These are phyloP conservation scores for Lophura nycthemera DNA, from an alignment of 2,113 vertebrate species.

Conservation along the genomic window DNA sequence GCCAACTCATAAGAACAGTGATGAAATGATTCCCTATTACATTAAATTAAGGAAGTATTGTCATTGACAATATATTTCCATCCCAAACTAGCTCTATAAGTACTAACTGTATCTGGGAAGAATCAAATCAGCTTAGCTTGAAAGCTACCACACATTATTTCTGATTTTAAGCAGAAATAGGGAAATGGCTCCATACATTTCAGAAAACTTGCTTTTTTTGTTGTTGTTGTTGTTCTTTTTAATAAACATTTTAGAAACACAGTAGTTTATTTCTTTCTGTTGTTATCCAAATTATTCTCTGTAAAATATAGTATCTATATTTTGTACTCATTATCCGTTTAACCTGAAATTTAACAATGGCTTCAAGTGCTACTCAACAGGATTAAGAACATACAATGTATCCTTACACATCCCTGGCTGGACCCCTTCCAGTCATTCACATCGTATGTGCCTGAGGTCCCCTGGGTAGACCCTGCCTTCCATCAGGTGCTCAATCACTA, in stretches of 20 bases:
- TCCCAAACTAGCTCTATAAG: not conserved
- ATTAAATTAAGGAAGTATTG: not conserved
- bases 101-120: not conserved
- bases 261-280: not conserved
- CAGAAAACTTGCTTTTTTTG: not conserved
- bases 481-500: too few relatives aligned
- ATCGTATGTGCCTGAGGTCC: too few relatives aligned
- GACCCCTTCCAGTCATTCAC: too few relatives aligned
- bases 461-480: too few relatives aligned
- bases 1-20: not conserved
- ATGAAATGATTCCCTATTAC: not conserved
- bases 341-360: not conserved
- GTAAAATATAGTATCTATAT: not conserved
- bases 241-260: not conserved
- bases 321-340: not conserved
- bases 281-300: not conserved
- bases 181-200: not conserved
- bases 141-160: not conserved
- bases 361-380: not conserved
- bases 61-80: not conserved
- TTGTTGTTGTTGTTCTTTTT: not conserved
- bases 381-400: accelerated
- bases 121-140: not conserved
- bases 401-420: not conserved
- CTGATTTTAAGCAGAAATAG: not conserved